Evolutionary conservation across 2,113 vertebrate species (phyloP), one percentile per base, ranked within the genome.

Genomic region (Aix galericulata): DNA sequence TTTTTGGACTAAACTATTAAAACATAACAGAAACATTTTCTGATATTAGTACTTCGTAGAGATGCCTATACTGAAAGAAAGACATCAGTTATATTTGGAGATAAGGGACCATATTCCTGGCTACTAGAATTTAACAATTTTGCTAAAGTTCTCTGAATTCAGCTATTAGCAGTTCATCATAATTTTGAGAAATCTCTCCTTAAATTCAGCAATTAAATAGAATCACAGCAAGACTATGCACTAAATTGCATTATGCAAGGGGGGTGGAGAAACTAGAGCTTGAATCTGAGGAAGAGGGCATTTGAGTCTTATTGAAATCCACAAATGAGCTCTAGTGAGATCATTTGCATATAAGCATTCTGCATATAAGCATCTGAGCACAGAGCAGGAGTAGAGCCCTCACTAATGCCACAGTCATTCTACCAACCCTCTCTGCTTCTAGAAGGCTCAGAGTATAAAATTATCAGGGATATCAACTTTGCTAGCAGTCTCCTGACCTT

Each of bases 221-320:
- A 42, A 2, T 48, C 38, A 53, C 22, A 26, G 20, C 6, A 71
- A 42, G 73, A 64, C 26, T 76, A 5, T 17, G 15, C 11, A 36
- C 7, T 1, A 5, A 10, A 0, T 27, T 53, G 2, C 38, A 5
- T 17, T 73, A 56, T 0, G 1, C 6, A 36, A 44, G 11, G 8
- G 11, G 82, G 38, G 10, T 26, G 34, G 25, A 91, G 15, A 73
- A 6, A 22, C 16, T 6, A 32, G 42, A 42, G 18, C 4, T n/a
- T 34, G 32, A 6, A 42, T 60, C 22, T 60, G 25, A 68, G 38
- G 12, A 86, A 14, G 0, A 25, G 21, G 18, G 17, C 36, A 14
- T 60, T 3, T n/a, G 34, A 53, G 9, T 62, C 12, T 7, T 21
- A n/a, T 9, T 72, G 67, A 77, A 86, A 68, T 17, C 31, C 40